Percentiles rank a stretch among this genome's conserved stretches.
Evolutionary conservation across 2,888 invertebrate species (phyloP).

Genomic region (Lycophotia porphyrea): DNA sequence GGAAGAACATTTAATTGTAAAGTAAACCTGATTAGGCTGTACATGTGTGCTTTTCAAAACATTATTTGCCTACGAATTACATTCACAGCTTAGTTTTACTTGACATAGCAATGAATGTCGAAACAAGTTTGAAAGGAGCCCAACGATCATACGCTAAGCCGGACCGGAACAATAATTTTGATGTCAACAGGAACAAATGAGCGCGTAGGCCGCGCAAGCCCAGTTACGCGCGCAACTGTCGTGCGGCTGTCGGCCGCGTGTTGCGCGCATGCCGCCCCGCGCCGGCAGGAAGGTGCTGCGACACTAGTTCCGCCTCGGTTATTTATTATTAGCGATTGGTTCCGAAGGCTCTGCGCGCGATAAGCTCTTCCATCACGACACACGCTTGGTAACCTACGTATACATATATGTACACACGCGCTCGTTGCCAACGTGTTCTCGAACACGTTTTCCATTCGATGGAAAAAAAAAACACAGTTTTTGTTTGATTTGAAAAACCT

Average conservation of each 20-base stretch:
- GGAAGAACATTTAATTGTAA: background rate
- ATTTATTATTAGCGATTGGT: conserved; percentile 62
- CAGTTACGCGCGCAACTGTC: conserved; percentile 44
- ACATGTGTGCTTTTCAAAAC: background rate
- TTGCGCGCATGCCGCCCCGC: conserved; percentile 53
- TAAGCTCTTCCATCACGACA: conserved; percentile 32
- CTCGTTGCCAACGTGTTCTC: conserved; percentile 9
- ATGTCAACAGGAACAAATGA: conserved; percentile 65
- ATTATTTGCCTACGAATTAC: conserved; percentile 1
- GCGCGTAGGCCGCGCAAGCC: conserved; percentile 40
- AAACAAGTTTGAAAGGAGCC: conserved; percentile 42
- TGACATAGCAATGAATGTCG: conserved; percentile 19
- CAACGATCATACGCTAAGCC: conserved; percentile 26
- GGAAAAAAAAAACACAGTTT: background rate
- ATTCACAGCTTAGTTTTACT: conserved; percentile 5
- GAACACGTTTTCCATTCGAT: conserved; percentile 7
- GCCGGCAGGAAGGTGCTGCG: conserved; percentile 57
- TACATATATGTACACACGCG: background rate
- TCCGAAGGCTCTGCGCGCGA: conserved; percentile 34
- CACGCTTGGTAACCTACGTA: background rate
- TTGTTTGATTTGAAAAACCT: background rate
- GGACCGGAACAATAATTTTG: conserved; percentile 67
- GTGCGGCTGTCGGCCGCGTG: conserved; percentile 28
- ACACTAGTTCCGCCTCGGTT: conserved; percentile 67
- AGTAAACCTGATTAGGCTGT: background rate